These are phyloP conservation scores for Helicolenus hilgendorfi DNA, from an alignment of 2,797 vertebrate genomes.

Conservation along the genomic window DNA sequence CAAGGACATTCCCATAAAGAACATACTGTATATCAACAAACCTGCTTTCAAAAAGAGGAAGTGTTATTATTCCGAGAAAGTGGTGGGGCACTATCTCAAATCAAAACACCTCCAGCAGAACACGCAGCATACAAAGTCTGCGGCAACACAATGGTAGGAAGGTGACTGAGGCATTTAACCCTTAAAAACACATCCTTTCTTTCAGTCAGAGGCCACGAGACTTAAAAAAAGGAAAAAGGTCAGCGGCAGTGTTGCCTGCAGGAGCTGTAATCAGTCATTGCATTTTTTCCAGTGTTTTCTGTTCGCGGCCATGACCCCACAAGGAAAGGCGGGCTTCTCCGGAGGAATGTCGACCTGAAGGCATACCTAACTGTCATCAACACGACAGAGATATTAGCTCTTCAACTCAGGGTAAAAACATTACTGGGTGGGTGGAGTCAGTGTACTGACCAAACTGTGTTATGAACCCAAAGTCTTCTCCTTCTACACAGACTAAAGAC, in stretches of 20 bases:
- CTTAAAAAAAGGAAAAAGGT: conserved; percentile 2
- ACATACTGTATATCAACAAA: not conserved
- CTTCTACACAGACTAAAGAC: not conserved
- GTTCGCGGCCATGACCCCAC: conserved; percentile 46
- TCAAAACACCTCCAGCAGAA: conserved; percentile 19
- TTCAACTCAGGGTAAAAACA: not conserved
- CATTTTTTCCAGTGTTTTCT: conserved; percentile 40
- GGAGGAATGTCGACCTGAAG: conserved; percentile 58
- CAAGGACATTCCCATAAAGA: not conserved
- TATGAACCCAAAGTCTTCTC: not conserved
- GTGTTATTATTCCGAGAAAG: not conserved
- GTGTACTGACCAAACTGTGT: not conserved
- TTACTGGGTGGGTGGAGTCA: not conserved
- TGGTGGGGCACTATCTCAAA: conserved; percentile 9
- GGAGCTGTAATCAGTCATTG: conserved; percentile 49
- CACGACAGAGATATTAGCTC: conserved; percentile 13
- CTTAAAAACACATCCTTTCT: conserved; percentile 53
- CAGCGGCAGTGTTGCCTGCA: not conserved
- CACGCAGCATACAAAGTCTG: not conserved
- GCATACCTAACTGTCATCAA: conserved; percentile 40
- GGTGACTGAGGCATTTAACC: conserved; percentile 35
- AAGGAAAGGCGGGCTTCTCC: conserved; percentile 1
- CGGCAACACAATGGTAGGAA: conserved; percentile 77
- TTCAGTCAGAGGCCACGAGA: conserved; percentile 1
- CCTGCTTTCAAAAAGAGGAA: conserved; percentile 9